Conservation (phyloP, 2,797 vertebrate species). For the Manis crassicaudata region DNA sequence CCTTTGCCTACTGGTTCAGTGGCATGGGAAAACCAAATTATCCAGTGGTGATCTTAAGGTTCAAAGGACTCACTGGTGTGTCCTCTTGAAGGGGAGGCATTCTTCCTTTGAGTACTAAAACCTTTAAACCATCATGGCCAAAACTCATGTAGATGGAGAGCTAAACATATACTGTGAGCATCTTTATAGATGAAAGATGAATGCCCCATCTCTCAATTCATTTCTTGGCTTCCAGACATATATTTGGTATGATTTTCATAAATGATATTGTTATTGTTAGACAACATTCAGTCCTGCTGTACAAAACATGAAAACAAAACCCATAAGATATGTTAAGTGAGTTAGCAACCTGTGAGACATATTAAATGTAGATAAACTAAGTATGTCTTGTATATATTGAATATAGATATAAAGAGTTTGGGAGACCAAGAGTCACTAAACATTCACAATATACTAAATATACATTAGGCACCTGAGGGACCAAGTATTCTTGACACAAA, state of each 20-base stretch:
- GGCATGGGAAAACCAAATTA: not conserved
- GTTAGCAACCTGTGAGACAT: not conserved
- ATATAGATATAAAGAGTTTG: not conserved
- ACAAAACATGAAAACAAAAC: not conserved
- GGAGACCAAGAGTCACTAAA: not conserved
- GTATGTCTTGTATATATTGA: no score
- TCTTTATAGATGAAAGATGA: not conserved
- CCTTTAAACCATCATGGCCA: not conserved
- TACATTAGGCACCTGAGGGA: not conserved
- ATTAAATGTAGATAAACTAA: not conserved
- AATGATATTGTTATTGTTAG: not conserved
- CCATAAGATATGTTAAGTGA: not conserved
- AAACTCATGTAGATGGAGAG: not conserved
- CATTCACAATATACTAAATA: not conserved
- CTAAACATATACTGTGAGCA: not conserved
- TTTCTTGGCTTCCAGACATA: not conserved
- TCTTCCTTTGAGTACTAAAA: not conserved
- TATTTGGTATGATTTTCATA: not conserved
- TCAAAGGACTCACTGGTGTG: not conserved
- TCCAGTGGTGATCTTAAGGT: not conserved
- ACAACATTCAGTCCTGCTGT: not conserved
- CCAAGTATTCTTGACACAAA: not conserved
- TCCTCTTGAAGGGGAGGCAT: not conserved
- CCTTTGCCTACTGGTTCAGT: not conserved
- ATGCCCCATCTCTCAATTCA: not conserved